phyloP scores from a whole-genome alignment of 2,113 vertebrate species.

The Dolichotis patagonum region DNA sequence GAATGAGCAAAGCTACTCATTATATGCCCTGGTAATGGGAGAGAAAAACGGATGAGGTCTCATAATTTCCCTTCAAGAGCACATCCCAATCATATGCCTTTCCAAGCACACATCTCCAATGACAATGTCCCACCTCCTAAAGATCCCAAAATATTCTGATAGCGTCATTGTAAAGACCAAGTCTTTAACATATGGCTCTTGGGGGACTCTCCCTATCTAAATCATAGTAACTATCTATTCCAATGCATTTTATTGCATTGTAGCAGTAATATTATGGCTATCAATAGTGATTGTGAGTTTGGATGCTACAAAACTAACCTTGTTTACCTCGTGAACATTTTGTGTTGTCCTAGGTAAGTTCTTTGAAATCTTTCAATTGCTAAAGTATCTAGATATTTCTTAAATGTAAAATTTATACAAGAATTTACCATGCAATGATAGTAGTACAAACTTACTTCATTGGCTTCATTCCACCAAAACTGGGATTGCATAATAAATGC shows the following conservation, averaged over 20 bases:
- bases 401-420: neutral
- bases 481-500: neutral
- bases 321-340: neutral
- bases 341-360: neutral
- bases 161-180: neutral
- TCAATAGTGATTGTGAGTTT: neutral
- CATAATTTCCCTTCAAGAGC: neutral
- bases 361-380: neutral
- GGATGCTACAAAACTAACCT: neutral
- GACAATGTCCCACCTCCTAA: neutral
- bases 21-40: neutral
- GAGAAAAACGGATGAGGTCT: neutral
- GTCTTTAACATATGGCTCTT: neutral
- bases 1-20: neutral
- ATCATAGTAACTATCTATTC: neutral
- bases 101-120: neutral
- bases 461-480: neutral
- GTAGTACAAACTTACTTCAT: neutral
- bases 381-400: neutral
- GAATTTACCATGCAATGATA: neutral
- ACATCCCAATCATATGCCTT: neutral
- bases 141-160: neutral
- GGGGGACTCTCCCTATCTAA: neutral
- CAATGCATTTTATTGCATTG: neutral
- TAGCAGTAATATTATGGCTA: neutral